Evolutionary conservation across 2,113 vertebrate species (phyloP).

Genomic region (Hemicordylus capensis): DNA sequence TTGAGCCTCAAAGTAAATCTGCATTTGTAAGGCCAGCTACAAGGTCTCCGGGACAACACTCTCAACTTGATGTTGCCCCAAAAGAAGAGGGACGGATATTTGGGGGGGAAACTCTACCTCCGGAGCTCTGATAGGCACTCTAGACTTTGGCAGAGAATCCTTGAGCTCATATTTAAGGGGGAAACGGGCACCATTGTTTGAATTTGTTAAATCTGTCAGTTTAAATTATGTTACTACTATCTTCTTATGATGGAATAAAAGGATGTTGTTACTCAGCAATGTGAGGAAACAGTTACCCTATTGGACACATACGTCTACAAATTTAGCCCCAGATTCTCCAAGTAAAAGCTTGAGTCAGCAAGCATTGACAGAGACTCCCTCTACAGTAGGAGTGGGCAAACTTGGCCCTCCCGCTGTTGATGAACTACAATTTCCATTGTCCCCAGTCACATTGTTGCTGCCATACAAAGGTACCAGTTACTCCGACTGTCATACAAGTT

Average conservation of each 20-base stretch:
- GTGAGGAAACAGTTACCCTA: neutral
- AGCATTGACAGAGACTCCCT: neutral
- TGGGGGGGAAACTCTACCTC: too few relatives aligned
- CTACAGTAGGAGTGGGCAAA: too few relatives aligned
- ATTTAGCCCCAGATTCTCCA: neutral
- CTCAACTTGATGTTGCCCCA: neutral
- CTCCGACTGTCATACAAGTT: too few relatives aligned
- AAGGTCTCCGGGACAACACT: neutral
- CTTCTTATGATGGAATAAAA: neutral
- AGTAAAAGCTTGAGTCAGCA: neutral
- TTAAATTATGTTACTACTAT: neutral
- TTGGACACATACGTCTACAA: neutral
- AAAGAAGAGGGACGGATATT: neutral
- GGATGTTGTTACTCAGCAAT: neutral
- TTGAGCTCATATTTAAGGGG: neutral
- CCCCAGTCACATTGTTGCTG: too few relatives aligned
- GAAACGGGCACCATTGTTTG: neutral
- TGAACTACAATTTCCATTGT: too few relatives aligned
- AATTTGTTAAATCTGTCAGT: neutral
- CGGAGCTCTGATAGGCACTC: neutral
- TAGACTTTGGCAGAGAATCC: neutral
- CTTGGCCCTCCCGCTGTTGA: too few relatives aligned
- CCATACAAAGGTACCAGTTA: too few relatives aligned
- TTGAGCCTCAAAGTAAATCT: neutral
- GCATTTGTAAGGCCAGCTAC: neutral